These are phyloP conservation scores for Tetanocera ferruginea DNA, from an alignment of 2,888 invertebrate genomes.

Conservation along the genomic window DNA sequence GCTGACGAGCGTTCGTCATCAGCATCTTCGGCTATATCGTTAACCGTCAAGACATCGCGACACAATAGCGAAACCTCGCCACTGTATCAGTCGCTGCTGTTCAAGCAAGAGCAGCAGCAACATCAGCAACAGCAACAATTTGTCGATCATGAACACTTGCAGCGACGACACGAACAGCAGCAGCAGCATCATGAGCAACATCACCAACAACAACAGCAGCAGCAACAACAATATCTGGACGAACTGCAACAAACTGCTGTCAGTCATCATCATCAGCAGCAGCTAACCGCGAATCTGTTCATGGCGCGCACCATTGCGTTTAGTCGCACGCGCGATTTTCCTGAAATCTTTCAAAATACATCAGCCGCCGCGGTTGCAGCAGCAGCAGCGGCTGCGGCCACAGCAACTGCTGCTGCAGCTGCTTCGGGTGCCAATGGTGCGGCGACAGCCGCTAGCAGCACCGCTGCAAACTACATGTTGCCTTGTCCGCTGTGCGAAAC, in stretches of 20 bases:
- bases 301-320: constrained; percentile 67
- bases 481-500: constrained; percentile 82
- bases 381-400: constrained; percentile 62
- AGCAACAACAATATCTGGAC: constrained; percentile 64
- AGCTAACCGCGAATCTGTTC: constrained; percentile 69
- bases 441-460: constrained; percentile 48
- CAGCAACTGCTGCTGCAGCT: constrained; percentile 53
- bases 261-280: constrained; percentile 66
- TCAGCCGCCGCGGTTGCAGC: constrained; percentile 68
- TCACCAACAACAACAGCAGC: constrained; percentile 56
- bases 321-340: constrained; percentile 66
- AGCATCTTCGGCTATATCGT: constrained; percentile 65
- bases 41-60: constrained; percentile 63
- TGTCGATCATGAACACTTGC: constrained; percentile 23
- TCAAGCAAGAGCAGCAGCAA: constrained; percentile 58
- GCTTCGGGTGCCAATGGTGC: constrained; percentile 48
- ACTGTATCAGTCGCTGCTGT: constrained; percentile 60
- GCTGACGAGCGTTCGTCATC: constrained; percentile 65
- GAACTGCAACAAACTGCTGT: constrained; percentile 65
- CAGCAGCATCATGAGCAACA: constrained; percentile 51
- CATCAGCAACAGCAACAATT: constrained; percentile 48
- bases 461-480: constrained; percentile 67
- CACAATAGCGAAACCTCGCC: constrained; percentile 58
- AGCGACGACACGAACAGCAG: constrained; percentile 43
- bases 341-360: constrained; percentile 67